phyloP scores from a whole-genome alignment of 2,888 invertebrate genomes.

The Tineola bisselliella region DNA sequence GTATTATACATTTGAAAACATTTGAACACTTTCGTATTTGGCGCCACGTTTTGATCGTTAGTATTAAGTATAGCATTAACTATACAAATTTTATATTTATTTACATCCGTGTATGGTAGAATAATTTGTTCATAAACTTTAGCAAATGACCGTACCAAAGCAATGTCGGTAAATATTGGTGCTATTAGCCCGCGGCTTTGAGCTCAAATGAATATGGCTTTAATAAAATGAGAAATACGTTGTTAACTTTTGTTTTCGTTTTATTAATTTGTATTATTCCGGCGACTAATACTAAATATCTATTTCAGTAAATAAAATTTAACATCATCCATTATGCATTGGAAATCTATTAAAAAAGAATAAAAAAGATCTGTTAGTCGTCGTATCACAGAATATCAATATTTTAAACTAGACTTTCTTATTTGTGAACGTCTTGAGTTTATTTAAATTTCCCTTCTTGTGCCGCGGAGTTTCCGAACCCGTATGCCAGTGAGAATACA shows the following conservation, averaged over 20 bases:
- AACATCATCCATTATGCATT: too few species aligned
- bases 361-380: neutral
- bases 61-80: too few species aligned
- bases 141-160: slow-evolving; percentile 1
- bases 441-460: slow-evolving; percentile 40
- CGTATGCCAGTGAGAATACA: neutral
- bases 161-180: slow-evolving; percentile 1
- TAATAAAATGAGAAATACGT: slow-evolving; percentile 2
- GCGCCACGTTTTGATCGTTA: too few species aligned
- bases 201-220: slow-evolving; percentile 6
- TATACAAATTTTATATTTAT: neutral
- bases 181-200: neutral
- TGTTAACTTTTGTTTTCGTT: neutral
- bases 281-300: too few species aligned
- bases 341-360: neutral
- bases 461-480: neutral
- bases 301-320: too few species aligned
- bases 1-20: too few species aligned
- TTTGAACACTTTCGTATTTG: too few species aligned
- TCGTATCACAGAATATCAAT: slow-evolving; percentile 11
- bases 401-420: neutral
- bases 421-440: slow-evolving; percentile 20
- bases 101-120: neutral
- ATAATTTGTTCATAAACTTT: neutral
- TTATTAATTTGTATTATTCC: neutral